Percentiles rank a stretch among this genome's conserved stretches.
Conservation (phyloP, 1,140 invertebrate species). For the Amyelois transitella region DNA sequence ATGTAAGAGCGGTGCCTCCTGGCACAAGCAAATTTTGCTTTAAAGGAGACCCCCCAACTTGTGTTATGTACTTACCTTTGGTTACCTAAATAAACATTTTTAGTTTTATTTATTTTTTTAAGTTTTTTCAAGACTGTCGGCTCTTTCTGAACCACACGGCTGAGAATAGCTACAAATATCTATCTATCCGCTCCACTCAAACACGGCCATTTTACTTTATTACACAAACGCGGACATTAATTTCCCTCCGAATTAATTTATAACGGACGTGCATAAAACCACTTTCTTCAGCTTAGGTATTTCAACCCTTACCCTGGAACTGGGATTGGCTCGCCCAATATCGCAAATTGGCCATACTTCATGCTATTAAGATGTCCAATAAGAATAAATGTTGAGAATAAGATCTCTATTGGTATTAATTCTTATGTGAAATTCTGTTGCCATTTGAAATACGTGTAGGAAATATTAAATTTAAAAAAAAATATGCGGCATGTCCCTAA, state of each 20-base stretch:
- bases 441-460: too few relatives aligned
- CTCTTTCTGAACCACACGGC: too few relatives aligned
- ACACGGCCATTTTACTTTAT: background rate
- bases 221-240: background rate
- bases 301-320: background rate
- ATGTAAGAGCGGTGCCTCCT: too few relatives aligned
- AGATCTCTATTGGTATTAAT: background rate
- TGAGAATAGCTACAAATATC: too few relatives aligned
- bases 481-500: too few relatives aligned
- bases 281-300: slow-evolving; percentile 1
- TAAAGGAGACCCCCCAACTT: too few relatives aligned
- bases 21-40: too few relatives aligned
- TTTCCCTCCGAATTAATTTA: background rate
- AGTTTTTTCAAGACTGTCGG: too few relatives aligned
- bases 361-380: background rate
- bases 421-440: background rate
- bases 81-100: too few relatives aligned
- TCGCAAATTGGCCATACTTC: background rate
- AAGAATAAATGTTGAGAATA: background rate
- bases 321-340: background rate
- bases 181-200: background rate
- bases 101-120: too few relatives aligned
- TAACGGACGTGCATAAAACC: slow-evolving; percentile 11
- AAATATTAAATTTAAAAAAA: too few relatives aligned
- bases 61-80: too few relatives aligned